These are phyloP conservation scores for Anas platyrhynchos DNA, from an alignment of 2,113 vertebrate species.

Conservation along the genomic window DNA sequence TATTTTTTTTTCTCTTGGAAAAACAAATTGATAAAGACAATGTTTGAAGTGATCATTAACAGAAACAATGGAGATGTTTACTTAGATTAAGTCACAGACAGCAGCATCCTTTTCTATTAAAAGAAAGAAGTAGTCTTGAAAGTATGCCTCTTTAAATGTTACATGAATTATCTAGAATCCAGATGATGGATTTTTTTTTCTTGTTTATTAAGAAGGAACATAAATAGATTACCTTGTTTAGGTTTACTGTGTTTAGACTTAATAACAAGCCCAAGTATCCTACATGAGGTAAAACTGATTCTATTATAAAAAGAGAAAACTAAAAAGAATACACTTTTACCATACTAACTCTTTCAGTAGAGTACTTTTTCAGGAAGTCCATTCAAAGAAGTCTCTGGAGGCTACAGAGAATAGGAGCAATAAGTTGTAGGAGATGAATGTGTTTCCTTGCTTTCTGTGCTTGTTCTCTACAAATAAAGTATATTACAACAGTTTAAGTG, in stretches of 20 bases:
- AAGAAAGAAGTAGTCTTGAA: neutral
- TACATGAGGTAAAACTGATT: neutral
- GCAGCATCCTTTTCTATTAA: neutral
- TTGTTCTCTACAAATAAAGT: neutral
- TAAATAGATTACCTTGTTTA: conserved; percentile 5
- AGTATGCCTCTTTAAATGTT: neutral
- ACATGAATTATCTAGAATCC: neutral
- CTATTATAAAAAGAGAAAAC: neutral
- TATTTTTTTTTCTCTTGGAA: neutral
- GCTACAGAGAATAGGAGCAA: neutral
- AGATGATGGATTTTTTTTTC: neutral
- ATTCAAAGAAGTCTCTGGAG: neutral
- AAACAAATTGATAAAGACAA: neutral
- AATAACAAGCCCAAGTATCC: neutral
- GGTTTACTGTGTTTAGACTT: neutral
- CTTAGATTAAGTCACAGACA: neutral
- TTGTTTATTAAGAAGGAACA: neutral
- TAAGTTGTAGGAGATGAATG: neutral
- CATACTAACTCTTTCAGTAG: neutral
- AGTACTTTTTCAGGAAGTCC: neutral
- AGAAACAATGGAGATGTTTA: conserved; percentile 1
- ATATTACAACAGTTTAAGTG: neutral
- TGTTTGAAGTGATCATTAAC: neutral
- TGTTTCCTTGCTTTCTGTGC: neutral
- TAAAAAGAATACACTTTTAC: neutral